Base-by-base conservation (phyloP, 2,113 vertebrate genomes). In the Eulemur macaco region DNA sequence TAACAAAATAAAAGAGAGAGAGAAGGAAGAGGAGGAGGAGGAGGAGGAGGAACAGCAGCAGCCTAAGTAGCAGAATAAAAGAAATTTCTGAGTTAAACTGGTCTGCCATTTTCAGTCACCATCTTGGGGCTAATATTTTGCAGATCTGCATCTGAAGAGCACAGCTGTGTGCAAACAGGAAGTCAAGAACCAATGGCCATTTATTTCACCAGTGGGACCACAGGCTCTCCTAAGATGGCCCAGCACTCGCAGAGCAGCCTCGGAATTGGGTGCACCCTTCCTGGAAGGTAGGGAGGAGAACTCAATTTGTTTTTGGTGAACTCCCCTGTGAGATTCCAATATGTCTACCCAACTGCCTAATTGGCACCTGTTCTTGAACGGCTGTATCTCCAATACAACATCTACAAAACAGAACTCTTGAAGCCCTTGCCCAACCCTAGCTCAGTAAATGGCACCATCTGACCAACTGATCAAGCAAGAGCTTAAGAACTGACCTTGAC, bases 151-250 rank as follows among this genome's bases (percentile, higher is more conserved):
- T 97, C 98, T 81, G 96, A 97, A 80, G 96, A 98, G 23, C 98
- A 99, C 89, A 96, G 71, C 39, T 99, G 98, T 5, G 83, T 98
- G 81, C 93, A 98, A 89, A 99, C 99, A 37, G 98, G 96, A 95
- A 99, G 98, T 80, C 97, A 94, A 21, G 99, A 99, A 20, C 97
- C 98, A 7, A 98, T 99, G 98, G 96, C 97, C 37, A 99, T 99
- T 96, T 99, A 98, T 94, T 99, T 99, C 96, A 99, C 99, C 91
- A 99, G 99, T 42, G 99, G 99, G 21, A 98, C 99, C 50, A 98
- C 99, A 17, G 99, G 99, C 0, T 96, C 94, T 58, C 99, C 99
- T 20, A 99, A 99, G 97, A 99, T 99, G 99, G 98, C 98, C 50
- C 98, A 98, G 95, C 99, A 99, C 83, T 98, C 98, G 60, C 98